A percentile compares a stretch with the other conserved stretches of the same genome.
Conservation (phyloP, 2,113 vertebrate species). For the Malurus cyaneus region DNA sequence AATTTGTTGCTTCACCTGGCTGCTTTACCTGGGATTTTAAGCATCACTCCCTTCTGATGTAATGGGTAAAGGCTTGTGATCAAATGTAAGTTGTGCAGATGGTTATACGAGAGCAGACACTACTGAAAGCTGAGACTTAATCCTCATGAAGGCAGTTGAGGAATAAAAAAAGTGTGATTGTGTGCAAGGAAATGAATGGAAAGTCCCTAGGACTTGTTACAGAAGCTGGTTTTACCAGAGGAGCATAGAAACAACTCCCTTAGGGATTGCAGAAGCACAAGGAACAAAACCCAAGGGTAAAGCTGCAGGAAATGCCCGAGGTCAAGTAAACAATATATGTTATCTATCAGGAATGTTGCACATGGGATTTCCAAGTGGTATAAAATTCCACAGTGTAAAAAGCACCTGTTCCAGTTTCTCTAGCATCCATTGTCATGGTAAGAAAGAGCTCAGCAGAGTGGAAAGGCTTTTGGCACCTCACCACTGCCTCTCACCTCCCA, state of each 20-base stretch:
- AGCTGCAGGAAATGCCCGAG: background rate
- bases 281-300: background rate
- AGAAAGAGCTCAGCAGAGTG: background rate
- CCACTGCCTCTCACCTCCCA: background rate
- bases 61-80: background rate
- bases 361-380: background rate
- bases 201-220: background rate
- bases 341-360: background rate
- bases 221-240: background rate
- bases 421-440: background rate
- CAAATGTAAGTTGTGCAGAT: fast-evolving
- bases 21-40: background rate
- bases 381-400: background rate
- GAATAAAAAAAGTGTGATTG: background rate
- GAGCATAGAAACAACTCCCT: background rate
- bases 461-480: background rate
- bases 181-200: background rate
- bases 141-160: background rate
- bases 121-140: background rate
- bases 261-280: background rate
- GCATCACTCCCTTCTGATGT: background rate
- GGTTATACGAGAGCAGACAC: background rate
- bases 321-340: background rate
- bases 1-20: background rate
- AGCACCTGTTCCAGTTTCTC: background rate